A percentile compares a stretch with the other conserved stretches of the same genome.
Evolutionary conservation across 2,113 vertebrate species (phyloP).

Genomic region (Zootoca vivipara): DNA sequence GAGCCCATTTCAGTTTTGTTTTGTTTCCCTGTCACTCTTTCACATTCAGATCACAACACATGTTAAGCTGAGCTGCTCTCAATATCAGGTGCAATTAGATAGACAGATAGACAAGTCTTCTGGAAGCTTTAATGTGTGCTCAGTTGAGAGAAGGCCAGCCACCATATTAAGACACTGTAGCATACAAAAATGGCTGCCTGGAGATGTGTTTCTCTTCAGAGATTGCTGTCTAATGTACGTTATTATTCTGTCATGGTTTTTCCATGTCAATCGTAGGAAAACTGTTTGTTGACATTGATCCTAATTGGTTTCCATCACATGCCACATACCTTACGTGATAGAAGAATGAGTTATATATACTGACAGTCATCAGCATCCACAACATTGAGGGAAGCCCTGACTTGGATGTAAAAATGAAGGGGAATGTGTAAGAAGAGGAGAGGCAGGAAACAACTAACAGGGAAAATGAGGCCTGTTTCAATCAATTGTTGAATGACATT

Average conservation of each 20-base stretch:
- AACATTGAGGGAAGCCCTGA: constrained; percentile 18
- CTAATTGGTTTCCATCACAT: constrained; percentile 49
- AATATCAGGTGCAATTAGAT: not conserved
- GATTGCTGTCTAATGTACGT: constrained; percentile 13
- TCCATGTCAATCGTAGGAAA: constrained; percentile 26
- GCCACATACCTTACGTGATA: constrained; percentile 36
- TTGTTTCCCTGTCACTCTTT: not conserved
- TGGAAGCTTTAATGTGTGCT: not conserved
- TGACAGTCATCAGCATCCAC: constrained; percentile 27
- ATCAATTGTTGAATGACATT: constrained; percentile 36
- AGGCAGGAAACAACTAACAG: constrained; percentile 25
- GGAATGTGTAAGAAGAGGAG: constrained; percentile 13
- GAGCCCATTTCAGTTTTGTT: not conserved
- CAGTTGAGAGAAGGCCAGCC: not conserved
- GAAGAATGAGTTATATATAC: constrained; percentile 32
- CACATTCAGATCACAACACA: not conserved
- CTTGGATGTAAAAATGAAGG: constrained; percentile 45
- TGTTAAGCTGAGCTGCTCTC: not conserved
- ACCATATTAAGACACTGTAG: not conserved
- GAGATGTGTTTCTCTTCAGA: constrained; percentile 4
- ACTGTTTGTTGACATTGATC: constrained; percentile 34
- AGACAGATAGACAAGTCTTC: not conserved
- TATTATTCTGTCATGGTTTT: constrained; percentile 43
- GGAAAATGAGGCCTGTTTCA: constrained; percentile 37
- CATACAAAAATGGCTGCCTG: not conserved